Percentiles rank a stretch among this genome's conserved stretches.
Evolutionary conservation across 2,113 vertebrate genomes (phyloP).

Genomic region (Aegotheles bennettii): DNA sequence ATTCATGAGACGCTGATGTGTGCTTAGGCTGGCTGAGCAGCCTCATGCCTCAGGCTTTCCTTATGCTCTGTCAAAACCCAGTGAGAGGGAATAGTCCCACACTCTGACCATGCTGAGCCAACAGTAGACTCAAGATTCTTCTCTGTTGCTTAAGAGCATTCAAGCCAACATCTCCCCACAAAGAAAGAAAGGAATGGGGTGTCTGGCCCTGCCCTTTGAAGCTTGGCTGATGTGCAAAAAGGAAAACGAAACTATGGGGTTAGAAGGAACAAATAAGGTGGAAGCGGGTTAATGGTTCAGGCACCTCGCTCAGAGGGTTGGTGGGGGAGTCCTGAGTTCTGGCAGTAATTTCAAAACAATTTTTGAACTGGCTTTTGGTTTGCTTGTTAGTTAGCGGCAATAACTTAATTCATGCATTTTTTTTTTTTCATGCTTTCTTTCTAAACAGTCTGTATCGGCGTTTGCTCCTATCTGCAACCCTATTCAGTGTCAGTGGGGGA

Average conservation of each 20-base stretch:
- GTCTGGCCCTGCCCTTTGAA: not conserved
- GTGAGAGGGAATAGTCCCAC: not conserved
- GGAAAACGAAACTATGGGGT: not conserved
- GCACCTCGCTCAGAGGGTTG: not conserved
- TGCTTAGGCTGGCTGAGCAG: not conserved
- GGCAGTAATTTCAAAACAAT: not conserved
- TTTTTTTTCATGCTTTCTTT: not conserved
- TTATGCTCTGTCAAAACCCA: not conserved
- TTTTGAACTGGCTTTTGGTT: not conserved
- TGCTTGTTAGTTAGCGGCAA: not conserved
- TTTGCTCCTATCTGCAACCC: conserved; percentile 98
- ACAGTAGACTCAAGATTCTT: not conserved
- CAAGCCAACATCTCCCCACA: not conserved
- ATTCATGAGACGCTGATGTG: not conserved
- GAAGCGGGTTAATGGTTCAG: not conserved
- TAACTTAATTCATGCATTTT: not conserved
- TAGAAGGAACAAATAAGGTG: not conserved
- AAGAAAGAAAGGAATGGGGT: not conserved
- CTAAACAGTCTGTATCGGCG: conserved; percentile 86
- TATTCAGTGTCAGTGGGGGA: conserved; percentile 91
- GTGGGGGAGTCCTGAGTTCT: not conserved
- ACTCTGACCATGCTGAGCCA: not conserved
- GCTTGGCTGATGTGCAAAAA: not conserved
- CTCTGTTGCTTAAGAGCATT: not conserved
- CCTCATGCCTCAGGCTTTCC: not conserved